Conservation (phyloP, 2,797 vertebrate species). For the Hafferia zeledoni region DNA sequence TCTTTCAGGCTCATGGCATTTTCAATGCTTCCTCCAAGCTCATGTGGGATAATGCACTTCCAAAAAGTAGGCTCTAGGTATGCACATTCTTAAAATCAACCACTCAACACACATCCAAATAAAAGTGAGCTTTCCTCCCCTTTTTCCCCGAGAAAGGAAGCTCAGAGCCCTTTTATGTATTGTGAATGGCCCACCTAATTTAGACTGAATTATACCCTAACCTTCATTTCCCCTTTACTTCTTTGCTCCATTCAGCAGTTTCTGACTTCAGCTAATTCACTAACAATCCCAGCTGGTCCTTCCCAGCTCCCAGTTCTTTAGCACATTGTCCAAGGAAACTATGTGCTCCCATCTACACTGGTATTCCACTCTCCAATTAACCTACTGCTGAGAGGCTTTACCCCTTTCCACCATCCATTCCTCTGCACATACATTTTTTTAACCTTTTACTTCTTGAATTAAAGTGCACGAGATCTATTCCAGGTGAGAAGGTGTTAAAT, state of each 20-base stretch:
- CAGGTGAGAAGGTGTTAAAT: constrained; percentile 36
- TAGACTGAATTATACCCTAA: constrained; percentile 88
- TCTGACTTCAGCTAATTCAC: constrained; percentile 91
- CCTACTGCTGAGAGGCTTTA: constrained; percentile 74
- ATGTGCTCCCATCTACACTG: constrained; percentile 61
- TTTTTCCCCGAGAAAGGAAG: constrained; percentile 88
- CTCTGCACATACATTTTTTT: constrained; percentile 46
- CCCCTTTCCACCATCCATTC: constrained; percentile 61
- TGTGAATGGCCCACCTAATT: constrained; percentile 91
- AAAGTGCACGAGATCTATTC: constrained; percentile 30
- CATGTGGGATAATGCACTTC: constrained; percentile 72
- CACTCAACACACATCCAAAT: constrained; percentile 86
- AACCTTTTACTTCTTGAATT: constrained; percentile 67
- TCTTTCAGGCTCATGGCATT: constrained; percentile 43
- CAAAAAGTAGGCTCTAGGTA: constrained; percentile 87
- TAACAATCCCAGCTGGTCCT: constrained; percentile 83
- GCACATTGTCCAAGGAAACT: constrained; percentile 75
- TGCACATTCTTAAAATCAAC: constrained; percentile 79
- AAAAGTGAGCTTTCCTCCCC: constrained; percentile 92
- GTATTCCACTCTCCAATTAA: constrained; percentile 79
- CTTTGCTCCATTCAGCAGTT: constrained; percentile 84
- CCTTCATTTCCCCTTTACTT: constrained; percentile 86
- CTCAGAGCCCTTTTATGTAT: constrained; percentile 86
- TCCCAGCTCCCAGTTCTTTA: constrained; percentile 75
- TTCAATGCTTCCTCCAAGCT: constrained; percentile 43